Conservation (phyloP, 2,113 vertebrate species). For the Pyrgilauda ruficollis region DNA sequence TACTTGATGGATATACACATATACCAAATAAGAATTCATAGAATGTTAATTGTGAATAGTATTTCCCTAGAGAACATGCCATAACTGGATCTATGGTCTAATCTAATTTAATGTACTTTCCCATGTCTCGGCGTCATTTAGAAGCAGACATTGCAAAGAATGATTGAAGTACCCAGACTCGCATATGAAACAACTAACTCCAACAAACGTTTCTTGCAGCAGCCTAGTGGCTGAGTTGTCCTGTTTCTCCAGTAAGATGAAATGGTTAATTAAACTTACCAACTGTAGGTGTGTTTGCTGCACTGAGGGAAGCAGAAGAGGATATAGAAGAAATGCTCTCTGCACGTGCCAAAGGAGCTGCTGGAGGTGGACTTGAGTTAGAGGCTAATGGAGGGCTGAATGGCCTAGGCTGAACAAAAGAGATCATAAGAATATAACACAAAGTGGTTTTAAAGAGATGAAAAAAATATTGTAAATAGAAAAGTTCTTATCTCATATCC, state of each 20-base stretch:
- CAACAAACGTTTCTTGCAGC: neutral
- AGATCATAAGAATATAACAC: neutral
- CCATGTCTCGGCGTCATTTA: neutral
- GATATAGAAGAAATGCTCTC: constrained; percentile 97
- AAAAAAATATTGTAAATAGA: neutral
- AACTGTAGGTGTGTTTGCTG: constrained; percentile 92
- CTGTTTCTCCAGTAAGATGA: neutral
- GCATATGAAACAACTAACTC: neutral
- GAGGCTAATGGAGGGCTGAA: constrained; percentile 89
- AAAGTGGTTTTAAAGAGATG: neutral
- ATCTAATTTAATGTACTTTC: neutral
- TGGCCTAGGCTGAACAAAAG: constrained; percentile 83
- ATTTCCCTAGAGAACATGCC: neutral
- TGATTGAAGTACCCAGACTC: neutral
- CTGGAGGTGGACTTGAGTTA: constrained; percentile 86
- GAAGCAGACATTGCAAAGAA: neutral
- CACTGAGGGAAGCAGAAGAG: constrained; percentile 90
- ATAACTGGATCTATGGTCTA: neutral
- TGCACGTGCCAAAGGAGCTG: constrained; percentile 89
- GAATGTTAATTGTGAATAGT: neutral
- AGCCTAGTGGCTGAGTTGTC: neutral
- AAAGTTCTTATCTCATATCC: neutral
- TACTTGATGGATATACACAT: neutral
- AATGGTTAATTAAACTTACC: constrained; percentile 75
- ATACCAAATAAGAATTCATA: neutral